A percentile compares a stretch with the other conserved stretches of the same genome.
phyloP scores from a whole-genome alignment of 2,113 vertebrate species.

The Eonycteris spelaea region DNA sequence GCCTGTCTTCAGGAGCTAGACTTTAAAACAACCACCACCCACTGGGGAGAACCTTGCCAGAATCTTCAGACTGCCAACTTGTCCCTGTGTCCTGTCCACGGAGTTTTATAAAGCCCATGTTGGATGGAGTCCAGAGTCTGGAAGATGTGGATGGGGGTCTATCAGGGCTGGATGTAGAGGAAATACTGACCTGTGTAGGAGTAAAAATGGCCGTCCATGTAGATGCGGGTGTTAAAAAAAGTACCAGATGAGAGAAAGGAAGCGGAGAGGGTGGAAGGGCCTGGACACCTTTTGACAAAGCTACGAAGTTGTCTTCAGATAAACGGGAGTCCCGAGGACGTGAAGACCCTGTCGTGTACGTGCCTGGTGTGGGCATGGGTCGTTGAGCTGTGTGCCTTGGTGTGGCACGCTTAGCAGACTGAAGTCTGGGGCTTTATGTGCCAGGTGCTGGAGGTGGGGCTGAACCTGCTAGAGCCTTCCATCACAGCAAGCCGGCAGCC shows the following conservation, averaged over 20 bases:
- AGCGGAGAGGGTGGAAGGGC: no score
- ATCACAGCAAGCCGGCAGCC: background rate
- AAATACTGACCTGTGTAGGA: background rate
- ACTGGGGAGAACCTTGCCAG: background rate
- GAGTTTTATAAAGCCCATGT: background rate
- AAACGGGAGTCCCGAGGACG: background rate
- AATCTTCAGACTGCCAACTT: background rate
- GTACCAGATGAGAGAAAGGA: background rate
- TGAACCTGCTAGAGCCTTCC: background rate
- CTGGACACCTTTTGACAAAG: background rate
- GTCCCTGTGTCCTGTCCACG: background rate
- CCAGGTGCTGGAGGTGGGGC: background rate
- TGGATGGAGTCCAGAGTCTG: background rate
- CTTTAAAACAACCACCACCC: background rate
- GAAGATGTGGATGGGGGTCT: background rate
- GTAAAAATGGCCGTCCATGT: background rate
- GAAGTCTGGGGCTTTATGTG: background rate
- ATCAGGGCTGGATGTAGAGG: background rate
- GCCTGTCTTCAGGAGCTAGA: background rate
- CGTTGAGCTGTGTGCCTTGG: accelerated
- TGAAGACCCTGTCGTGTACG: accelerated
- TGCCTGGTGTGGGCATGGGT: accelerated
- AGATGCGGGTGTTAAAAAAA: background rate
- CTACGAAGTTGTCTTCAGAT: background rate
- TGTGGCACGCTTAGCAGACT: no score